phyloP scores from a whole-genome alignment of 2,113 vertebrate species.

The Tachycineta bicolor region DNA sequence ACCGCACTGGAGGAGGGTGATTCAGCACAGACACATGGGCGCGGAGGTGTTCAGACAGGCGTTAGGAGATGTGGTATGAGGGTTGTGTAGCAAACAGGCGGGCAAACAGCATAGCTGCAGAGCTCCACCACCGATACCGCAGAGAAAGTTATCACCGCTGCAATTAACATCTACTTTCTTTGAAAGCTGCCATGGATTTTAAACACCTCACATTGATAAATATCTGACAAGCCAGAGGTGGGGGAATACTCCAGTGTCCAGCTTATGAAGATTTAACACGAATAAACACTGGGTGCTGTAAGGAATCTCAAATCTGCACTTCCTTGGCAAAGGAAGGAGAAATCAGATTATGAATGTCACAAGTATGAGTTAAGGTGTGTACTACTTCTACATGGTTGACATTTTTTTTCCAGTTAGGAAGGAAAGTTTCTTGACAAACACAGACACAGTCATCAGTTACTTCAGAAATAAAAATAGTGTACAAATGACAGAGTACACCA shows the following conservation, averaged over 20 bases:
- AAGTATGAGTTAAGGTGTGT: slow-evolving; percentile 44
- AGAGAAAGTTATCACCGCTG: background rate
- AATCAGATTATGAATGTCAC: background rate
- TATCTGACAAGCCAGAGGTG: background rate
- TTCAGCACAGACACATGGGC: background rate
- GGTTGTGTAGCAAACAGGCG: background rate
- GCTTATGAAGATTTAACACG: background rate
- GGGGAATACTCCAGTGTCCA: background rate
- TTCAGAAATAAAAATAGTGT: slow-evolving; percentile 39
- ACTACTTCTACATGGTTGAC: background rate
- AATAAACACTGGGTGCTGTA: background rate
- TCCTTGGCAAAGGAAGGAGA: background rate
- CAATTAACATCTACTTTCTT: background rate
- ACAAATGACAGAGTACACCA: background rate
- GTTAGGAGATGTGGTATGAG: background rate
- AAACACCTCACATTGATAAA: background rate
- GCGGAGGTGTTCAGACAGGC: background rate
- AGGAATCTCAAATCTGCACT: background rate
- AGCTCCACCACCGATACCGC: background rate
- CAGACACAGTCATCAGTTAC: slow-evolving; percentile 31
- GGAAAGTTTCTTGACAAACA: slow-evolving; percentile 34
- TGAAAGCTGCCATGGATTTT: background rate
- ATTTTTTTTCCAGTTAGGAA: slow-evolving; percentile 6
- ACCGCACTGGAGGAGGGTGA: background rate
- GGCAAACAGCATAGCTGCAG: background rate